Base-by-base conservation (phyloP, 2,113 vertebrate genomes). In the Crotalus helleri region DNA sequence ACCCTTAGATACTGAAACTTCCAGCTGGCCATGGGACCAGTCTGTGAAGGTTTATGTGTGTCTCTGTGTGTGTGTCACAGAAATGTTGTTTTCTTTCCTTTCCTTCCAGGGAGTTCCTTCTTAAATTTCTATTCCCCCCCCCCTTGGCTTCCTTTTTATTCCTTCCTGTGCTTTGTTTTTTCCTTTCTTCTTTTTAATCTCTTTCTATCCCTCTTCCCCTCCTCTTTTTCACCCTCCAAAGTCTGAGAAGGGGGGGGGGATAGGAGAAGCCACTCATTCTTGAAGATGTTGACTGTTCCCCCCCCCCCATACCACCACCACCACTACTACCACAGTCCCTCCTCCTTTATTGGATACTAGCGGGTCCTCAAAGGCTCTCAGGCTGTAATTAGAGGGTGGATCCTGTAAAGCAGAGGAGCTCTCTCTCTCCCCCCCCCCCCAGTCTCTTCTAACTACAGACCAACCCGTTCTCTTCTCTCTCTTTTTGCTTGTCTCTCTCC, bases 341-440 rank as follows among this genome's bases (percentile, higher is more conserved):
- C 94, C 92, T 94, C 87, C 61, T 97, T 90, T 96, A 97, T 96
- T 97, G 97, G 97, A 94, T 97, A 96, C 97, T 95, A 96, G 97
- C 96, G 94, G 97, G 95, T 97, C 97, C 97, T 98, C 97, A 98
- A 98, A 98, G 97, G 94, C 91, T 92, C 95, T 87, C 51, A 96
- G 97, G 92, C 97, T 97, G 96, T 98, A 97, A 98, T 98, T 98
- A 98, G 98, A 97, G 97, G 98, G 98, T 97, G 98, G 97, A 97
- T 95, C 96, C 96, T 90, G 91, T 54, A 94, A 92, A 90, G 91
- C 91, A 90, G 88, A 94, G 95, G 91, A 96, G 96, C 96, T 97
- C 97, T 97, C 97, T 8, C 49, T 64, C 39, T n/a, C n/a, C 9
- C 96, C 94, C 94, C 94, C 96, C 96, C 33, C 95, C 92, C 94